phyloP scores from a whole-genome alignment of 2,797 vertebrate species.

The Pelochelys cantorii region DNA sequence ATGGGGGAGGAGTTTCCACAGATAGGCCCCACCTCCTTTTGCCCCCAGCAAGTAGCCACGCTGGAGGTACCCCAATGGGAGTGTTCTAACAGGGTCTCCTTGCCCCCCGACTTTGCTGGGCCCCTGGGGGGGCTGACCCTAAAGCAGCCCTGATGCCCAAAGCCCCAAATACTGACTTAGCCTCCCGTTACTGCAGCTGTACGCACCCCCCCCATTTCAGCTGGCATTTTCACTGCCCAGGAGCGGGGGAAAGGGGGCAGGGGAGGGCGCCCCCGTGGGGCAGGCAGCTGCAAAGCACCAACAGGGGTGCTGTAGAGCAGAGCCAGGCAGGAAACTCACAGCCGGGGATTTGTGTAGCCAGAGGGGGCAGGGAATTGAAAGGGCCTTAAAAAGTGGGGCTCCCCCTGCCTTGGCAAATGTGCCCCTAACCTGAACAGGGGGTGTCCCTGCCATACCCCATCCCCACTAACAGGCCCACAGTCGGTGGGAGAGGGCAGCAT shows the following conservation, averaged over 20 bases:
- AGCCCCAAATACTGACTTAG: background rate
- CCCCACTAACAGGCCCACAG: too few relatives aligned
- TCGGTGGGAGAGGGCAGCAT: background rate
- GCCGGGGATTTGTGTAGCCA: background rate
- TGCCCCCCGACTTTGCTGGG: too few relatives aligned
- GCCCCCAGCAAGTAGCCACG: background rate
- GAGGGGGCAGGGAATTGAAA: background rate
- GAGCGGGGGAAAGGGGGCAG: too few relatives aligned
- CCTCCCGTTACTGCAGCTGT: background rate
- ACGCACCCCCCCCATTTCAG: background rate
- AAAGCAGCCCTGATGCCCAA: background rate
- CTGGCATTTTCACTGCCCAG: too few relatives aligned
- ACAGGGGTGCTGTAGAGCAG: background rate
- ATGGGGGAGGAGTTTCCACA: background rate
- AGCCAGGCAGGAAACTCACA: background rate
- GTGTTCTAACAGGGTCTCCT: background rate
- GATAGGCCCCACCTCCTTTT: background rate
- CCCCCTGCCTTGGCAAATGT: too few relatives aligned
- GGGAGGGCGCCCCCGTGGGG: too few relatives aligned
- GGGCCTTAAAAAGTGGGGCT: background rate
- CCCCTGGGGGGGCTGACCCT: too few relatives aligned
- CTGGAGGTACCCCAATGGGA: background rate
- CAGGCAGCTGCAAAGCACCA: background rate
- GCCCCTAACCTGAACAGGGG: too few relatives aligned
- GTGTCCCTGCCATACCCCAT: too few relatives aligned